These are phyloP conservation scores for Chalcosyrphus nemorum DNA, from an alignment of 2,888 invertebrate genomes.

Conservation along the genomic window DNA sequence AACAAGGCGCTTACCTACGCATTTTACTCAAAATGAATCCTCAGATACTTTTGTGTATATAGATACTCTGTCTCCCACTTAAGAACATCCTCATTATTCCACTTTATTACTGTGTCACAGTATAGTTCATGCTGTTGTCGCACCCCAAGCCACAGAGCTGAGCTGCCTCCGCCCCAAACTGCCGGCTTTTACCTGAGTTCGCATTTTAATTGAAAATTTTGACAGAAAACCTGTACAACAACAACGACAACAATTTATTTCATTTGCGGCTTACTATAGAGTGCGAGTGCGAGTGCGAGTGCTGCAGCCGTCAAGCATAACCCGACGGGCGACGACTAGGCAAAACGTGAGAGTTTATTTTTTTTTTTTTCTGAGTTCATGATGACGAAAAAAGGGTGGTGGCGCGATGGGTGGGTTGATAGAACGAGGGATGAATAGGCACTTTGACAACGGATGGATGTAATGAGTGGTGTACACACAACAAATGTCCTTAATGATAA, in stretches of 20 bases:
- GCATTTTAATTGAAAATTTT: constrained; percentile 73
- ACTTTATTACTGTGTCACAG: constrained; percentile 72
- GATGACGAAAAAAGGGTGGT: background rate
- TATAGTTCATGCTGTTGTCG: constrained; percentile 59
- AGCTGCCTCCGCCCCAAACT: background rate
- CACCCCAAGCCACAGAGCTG: constrained; percentile 34
- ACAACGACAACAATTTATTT: constrained; percentile 66
- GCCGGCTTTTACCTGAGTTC: constrained; percentile 64
- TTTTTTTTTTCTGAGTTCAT: constrained; percentile 9
- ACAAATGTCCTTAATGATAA: constrained; percentile 73
- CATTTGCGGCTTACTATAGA: constrained; percentile 63
- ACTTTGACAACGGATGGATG: constrained; percentile 68
- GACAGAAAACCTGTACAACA: constrained; percentile 65
- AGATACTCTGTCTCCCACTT: constrained; percentile 56
- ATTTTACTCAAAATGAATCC: constrained; percentile 50
- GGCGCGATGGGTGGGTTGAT: background rate
- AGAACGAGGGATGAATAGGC: constrained; percentile 26
- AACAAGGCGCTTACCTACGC: constrained; percentile 66
- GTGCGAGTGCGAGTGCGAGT: no score
- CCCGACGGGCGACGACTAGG: background rate
- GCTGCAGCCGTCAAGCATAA: constrained; percentile 4
- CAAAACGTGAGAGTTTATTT: constrained; percentile 39
- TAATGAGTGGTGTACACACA: constrained; percentile 70
- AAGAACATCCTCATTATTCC: constrained; percentile 71
- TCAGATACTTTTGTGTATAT: constrained; percentile 42